phyloP scores from a whole-genome alignment of 2,797 vertebrate species.

The Cynopterus sphinx region DNA sequence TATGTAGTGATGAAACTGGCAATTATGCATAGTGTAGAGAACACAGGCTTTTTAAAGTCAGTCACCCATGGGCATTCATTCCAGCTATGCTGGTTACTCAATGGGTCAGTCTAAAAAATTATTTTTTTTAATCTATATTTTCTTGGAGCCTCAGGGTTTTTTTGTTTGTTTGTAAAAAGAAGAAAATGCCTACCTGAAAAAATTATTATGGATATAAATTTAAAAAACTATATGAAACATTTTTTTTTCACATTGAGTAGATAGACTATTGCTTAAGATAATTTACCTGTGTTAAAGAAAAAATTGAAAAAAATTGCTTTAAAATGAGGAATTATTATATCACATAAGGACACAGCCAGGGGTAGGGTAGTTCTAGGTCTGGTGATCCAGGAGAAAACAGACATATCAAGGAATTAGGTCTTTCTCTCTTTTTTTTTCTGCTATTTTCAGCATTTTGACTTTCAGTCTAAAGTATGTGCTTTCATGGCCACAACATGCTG shows the following conservation, averaged over 20 bases:
- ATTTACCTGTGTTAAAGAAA: background rate
- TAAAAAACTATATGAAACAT: background rate
- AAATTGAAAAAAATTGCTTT: background rate
- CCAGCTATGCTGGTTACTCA: background rate
- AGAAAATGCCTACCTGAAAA: background rate
- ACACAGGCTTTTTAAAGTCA: background rate
- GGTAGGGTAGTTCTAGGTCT: background rate
- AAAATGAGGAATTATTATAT: background rate
- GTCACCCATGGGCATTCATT: background rate
- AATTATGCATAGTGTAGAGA: background rate
- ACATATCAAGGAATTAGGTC: background rate
- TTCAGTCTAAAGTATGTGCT: background rate
- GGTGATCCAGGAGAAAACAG: background rate
- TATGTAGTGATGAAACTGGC: background rate
- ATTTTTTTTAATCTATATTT: slow-evolving; percentile 18
- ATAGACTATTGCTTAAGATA: background rate
- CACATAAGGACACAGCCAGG: background rate
- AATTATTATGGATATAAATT: background rate
- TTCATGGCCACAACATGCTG: background rate
- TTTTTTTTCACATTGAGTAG: background rate
- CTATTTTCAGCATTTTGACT: background rate
- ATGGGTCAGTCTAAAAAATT: background rate
- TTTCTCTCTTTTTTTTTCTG: background rate
- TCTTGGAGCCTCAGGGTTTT: background rate
- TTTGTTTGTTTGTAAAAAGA: background rate